These are phyloP conservation scores for Meda fulgida DNA, from an alignment of 2,797 vertebrate species.

Conservation along the genomic window DNA sequence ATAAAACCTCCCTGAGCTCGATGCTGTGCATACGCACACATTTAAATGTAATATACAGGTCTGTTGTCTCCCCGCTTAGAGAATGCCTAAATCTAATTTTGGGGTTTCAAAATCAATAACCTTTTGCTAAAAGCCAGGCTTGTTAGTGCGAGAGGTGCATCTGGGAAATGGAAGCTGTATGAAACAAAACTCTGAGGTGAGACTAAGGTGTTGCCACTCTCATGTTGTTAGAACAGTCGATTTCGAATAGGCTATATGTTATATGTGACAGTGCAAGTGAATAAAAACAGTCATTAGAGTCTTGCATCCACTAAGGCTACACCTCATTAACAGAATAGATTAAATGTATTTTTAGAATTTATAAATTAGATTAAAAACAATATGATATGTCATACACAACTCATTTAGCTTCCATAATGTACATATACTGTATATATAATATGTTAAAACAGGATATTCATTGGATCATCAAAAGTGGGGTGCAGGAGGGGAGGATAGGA, in stretches of 20 bases:
- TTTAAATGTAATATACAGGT: conserved; percentile 26
- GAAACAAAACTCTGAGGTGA: conserved; percentile 22
- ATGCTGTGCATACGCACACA: conserved; percentile 41
- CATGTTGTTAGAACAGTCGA: not conserved
- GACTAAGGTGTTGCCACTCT: not conserved
- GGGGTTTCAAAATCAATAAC: conserved; percentile 49
- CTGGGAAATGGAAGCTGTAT: conserved; percentile 23
- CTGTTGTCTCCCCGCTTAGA: conserved; percentile 32
- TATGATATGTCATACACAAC: not conserved
- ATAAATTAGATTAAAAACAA: not conserved
- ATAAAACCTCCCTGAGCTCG: conserved; percentile 44
- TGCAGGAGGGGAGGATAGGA: not conserved
- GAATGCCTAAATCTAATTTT: conserved; percentile 47
- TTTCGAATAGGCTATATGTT: not conserved
- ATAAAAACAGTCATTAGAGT: not conserved
- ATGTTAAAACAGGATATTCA: not conserved
- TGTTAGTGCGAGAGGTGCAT: conserved; percentile 26
- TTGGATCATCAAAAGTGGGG: not conserved
- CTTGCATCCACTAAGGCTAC: not conserved
- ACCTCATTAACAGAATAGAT: not conserved
- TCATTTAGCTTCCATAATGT: conserved; percentile 1
- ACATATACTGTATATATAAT: not conserved
- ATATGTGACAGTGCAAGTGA: not conserved
- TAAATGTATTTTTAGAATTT: not conserved
- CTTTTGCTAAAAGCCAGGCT: conserved; percentile 39